A percentile compares a stretch with the other conserved stretches of the same genome.
Evolutionary conservation across 2,113 vertebrate species (phyloP).

Genomic region (Rhea americana): DNA sequence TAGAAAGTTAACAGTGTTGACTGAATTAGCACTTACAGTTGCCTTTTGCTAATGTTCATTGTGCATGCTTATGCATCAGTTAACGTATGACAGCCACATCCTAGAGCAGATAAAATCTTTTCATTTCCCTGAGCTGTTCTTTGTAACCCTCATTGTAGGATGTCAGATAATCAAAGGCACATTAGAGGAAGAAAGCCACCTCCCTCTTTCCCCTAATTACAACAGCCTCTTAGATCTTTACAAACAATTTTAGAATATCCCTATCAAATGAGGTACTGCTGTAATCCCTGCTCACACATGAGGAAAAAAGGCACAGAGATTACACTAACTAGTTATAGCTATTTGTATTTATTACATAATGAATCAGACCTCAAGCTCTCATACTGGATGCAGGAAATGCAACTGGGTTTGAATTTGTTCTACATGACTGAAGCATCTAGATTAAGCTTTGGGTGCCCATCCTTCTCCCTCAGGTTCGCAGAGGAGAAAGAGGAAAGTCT

Average conservation of each 20-base stretch:
- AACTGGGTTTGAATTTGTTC: not conserved
- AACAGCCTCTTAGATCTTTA: not conserved
- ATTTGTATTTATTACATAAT: not conserved
- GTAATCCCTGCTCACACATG: not conserved
- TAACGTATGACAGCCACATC: not conserved
- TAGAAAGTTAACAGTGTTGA: not conserved
- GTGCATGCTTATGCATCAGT: not conserved
- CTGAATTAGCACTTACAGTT: not conserved
- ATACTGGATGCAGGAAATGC: not conserved
- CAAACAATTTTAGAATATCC: not conserved
- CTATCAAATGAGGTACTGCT: not conserved
- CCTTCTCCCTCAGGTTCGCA: not conserved
- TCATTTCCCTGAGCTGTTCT: constrained; percentile 26
- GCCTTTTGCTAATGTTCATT: not conserved
- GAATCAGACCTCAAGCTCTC: not conserved
- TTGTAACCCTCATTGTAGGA: not conserved
- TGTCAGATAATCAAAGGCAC: constrained; percentile 35
- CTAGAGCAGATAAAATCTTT: constrained; percentile 13
- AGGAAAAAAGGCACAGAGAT: not conserved
- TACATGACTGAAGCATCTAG: not conserved
- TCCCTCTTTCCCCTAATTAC: not conserved
- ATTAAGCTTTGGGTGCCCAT: not conserved
- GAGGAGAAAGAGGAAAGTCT: not conserved
- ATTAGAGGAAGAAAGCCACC: not conserved
- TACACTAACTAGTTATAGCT: not conserved